A percentile compares a stretch with the other conserved stretches of the same genome.
phyloP scores from a whole-genome alignment of 2,797 vertebrate species.

The Danio jaintianensis region DNA sequence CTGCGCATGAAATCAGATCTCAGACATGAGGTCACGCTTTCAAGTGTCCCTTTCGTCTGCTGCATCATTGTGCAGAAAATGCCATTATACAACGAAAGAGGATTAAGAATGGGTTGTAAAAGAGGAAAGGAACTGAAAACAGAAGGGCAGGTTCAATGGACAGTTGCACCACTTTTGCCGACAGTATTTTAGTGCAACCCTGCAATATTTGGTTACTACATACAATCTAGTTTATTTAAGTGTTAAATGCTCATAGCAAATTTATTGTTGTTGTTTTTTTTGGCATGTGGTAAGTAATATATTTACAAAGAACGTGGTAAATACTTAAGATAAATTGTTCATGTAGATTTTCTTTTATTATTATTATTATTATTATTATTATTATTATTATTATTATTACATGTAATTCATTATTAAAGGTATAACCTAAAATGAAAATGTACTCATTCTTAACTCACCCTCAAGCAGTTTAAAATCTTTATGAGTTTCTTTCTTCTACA shows the following conservation, averaged over 20 bases:
- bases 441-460: no score
- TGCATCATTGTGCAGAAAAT: conserved; percentile 70
- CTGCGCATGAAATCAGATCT: conserved; percentile 74
- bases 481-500: no score
- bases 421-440: no score
- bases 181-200: conserved; percentile 4
- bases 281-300: no score
- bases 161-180: conserved; percentile 6
- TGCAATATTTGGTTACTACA: conserved; percentile 12
- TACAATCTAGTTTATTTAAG: conserved; percentile 24
- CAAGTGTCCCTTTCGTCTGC: conserved; percentile 70
- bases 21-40: conserved; percentile 74
- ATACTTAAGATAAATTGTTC: no score
- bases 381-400: no score
- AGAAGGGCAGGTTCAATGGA: neutral
- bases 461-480: no score
- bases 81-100: conserved; percentile 73
- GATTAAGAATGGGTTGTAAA: conserved; percentile 71
- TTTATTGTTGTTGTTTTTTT: neutral
- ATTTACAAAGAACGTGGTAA: no score
- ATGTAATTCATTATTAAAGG: no score
- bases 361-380: no score
- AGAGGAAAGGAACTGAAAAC: conserved; percentile 65
- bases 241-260: neutral
- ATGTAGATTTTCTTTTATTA: no score